These are phyloP conservation scores for Dascyllus trimaculatus DNA, from an alignment of 2,113 vertebrate species.

Conservation along the genomic window DNA sequence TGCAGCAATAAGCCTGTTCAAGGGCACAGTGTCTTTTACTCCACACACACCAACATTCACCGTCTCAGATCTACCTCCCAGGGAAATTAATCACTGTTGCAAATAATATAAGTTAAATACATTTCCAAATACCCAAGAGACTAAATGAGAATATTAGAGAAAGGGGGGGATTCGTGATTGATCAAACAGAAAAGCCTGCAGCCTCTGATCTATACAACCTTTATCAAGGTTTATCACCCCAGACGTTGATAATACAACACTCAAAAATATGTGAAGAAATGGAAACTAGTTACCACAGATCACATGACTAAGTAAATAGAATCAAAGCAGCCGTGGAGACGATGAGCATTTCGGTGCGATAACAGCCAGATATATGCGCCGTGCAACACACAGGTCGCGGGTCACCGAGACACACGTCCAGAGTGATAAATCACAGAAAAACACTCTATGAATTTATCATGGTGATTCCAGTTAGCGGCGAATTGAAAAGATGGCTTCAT, in stretches of 20 bases:
- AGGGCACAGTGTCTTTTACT: slow-evolving; percentile 56
- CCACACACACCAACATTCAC: slow-evolving; percentile 26
- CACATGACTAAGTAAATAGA: slow-evolving; percentile 26
- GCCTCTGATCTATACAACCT: slow-evolving; percentile 61
- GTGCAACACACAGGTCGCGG: slow-evolving; percentile 39
- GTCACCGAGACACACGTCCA: slow-evolving; percentile 35
- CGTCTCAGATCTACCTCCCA: slow-evolving; percentile 56
- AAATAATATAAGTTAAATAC: slow-evolving; percentile 72
- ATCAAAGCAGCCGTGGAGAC: slow-evolving; percentile 16
- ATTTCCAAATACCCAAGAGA: slow-evolving; percentile 65
- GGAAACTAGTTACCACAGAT: slow-evolving; percentile 17
- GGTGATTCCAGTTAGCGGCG: slow-evolving; percentile 26
- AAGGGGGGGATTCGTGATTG: slow-evolving; percentile 46
- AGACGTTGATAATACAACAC: slow-evolving; percentile 52
- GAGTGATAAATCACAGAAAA: slow-evolving; percentile 48
- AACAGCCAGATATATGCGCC: slow-evolving; percentile 42
- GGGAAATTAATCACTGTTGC: slow-evolving; percentile 69
- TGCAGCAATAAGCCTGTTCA: slow-evolving; percentile 68
- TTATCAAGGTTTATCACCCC: slow-evolving; percentile 58
- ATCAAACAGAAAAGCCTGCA: slow-evolving; percentile 56
- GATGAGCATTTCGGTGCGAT: slow-evolving; percentile 21
- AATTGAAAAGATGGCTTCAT: slow-evolving; percentile 54
- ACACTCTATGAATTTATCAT: slow-evolving; percentile 38
- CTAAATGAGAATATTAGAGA: slow-evolving; percentile 59
- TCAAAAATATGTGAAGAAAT: slow-evolving; percentile 4